Evolutionary conservation across 2,888 invertebrate genomes (phyloP).

Genomic region (Stenchaetothrips biformis): DNA sequence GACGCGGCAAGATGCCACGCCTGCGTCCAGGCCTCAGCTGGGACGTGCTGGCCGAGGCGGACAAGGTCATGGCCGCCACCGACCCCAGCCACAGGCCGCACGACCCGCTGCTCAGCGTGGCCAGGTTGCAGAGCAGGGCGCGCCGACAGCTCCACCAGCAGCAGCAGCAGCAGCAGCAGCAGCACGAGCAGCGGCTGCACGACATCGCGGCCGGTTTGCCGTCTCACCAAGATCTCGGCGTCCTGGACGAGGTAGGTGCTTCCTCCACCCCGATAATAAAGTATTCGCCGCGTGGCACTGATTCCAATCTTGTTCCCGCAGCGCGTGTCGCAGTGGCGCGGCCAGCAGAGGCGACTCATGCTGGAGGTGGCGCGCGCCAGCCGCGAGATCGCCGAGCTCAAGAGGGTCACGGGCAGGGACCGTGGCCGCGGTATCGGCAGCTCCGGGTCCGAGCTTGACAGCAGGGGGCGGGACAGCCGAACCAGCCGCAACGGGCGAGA

Average conservation of each 20-base stretch:
- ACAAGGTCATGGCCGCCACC: slow-evolving; percentile 17
- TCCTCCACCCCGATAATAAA: background rate
- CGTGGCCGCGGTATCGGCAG: background rate
- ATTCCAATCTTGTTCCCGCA: background rate
- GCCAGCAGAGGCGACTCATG: slow-evolving; percentile 4
- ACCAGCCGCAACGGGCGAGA: background rate
- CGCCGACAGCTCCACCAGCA: background rate
- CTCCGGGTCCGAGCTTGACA: background rate
- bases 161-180: background rate
- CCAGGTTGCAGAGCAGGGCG: background rate
- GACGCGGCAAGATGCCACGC: background rate
- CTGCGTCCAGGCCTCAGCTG: background rate
- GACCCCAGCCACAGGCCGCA: slow-evolving; percentile 6
- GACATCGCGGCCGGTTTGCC: background rate
- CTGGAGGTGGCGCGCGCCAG: slow-evolving; percentile 14
- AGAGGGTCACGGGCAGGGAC: background rate
- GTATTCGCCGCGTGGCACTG: background rate
- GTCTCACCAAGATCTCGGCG: background rate
- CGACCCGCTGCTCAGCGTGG: slow-evolving; percentile 10
- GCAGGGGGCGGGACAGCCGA: background rate
- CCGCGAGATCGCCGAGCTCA: background rate
- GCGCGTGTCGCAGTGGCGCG: slow-evolving; percentile 11
- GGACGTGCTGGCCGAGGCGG: slow-evolving; percentile 14
- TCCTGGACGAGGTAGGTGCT: background rate
- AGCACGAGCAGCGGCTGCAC: background rate